A percentile compares a stretch with the other conserved stretches of the same genome.
Conservation (phyloP, 2,888 invertebrate genomes). For the Sphaerophoria taeniata region DNA sequence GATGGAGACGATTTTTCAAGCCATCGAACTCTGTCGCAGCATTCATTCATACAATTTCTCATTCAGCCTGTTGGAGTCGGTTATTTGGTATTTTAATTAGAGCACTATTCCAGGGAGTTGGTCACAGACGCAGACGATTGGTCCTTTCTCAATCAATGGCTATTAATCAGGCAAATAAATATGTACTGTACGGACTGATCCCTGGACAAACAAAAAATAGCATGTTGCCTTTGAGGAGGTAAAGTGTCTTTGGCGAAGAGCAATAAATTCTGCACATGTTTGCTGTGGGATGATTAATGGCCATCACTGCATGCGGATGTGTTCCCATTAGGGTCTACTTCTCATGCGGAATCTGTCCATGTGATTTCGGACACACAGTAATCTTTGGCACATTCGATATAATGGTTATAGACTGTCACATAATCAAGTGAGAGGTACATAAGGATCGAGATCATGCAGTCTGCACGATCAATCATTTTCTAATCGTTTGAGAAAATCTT, state of each 20-base stretch:
- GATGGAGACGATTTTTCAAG: constrained; percentile 63
- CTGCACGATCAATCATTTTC: constrained; percentile 43
- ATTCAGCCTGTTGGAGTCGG: constrained; percentile 6
- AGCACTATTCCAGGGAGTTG: constrained; percentile 53
- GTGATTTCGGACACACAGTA: constrained; percentile 31
- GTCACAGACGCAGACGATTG: constrained; percentile 59
- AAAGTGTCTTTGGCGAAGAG: constrained; percentile 26
- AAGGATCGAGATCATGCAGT: constrained; percentile 44
- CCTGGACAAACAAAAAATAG: neutral
- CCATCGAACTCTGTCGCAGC: constrained; percentile 18
- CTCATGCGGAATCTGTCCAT: constrained; percentile 27
- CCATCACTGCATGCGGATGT: constrained; percentile 35
- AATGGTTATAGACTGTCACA: constrained; percentile 52
- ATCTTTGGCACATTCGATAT: constrained; percentile 34
- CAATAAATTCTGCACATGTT: constrained; percentile 66
- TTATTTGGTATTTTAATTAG: constrained; percentile 65
- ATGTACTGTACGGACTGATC: constrained; percentile 11
- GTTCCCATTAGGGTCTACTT: constrained; percentile 26
- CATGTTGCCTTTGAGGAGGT: neutral
- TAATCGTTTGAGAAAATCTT: constrained; percentile 26
- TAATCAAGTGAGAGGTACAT: constrained; percentile 33
- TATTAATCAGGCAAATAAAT: constrained; percentile 41
- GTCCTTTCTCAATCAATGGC: too few species aligned
- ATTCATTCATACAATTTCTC: constrained; percentile 51
- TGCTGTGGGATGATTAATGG: constrained; percentile 50